Evolutionary conservation across 2,113 vertebrate species (phyloP).

Genomic region (Tringa solitaria): DNA sequence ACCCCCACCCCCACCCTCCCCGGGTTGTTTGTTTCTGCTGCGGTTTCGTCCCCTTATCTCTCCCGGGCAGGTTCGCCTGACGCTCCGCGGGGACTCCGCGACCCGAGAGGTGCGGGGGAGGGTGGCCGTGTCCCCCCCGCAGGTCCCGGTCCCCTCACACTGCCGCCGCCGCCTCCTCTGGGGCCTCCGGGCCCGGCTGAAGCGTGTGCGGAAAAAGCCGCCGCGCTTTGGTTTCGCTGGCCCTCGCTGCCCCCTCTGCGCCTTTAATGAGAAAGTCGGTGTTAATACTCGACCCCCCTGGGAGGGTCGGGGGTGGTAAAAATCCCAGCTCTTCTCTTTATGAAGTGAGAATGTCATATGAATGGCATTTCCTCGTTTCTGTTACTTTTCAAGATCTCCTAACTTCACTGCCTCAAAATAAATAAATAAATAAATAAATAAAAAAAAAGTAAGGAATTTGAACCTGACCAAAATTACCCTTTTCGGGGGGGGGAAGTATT

Average conservation of each 20-base stretch:
- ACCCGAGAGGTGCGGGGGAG: not conserved
- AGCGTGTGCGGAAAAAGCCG: no score
- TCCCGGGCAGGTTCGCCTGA: not conserved
- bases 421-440: not conserved
- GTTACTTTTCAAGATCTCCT: not conserved
- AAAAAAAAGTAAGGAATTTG: not conserved
- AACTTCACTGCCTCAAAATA: not conserved
- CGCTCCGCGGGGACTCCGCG: not conserved
- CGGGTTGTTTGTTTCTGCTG: not conserved
- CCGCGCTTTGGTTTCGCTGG: not conserved
- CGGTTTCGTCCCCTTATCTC: not conserved
- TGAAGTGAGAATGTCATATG: no score
- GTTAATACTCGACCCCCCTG: fast-evolving
- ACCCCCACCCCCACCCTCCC: no score
- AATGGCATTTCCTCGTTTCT: not conserved
- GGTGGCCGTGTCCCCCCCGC: no score
- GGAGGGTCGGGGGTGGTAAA: not conserved
- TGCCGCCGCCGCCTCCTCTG: no score
- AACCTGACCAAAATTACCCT: not conserved
- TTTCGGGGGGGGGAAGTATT: not conserved
- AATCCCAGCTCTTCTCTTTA: not conserved
- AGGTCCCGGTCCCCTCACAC: no score
- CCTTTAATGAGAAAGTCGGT: not conserved
- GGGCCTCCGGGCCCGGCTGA: not conserved
- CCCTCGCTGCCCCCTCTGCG: fast-evolving